phyloP scores from a whole-genome alignment of 2,797 vertebrate species.

The Lepilemur ruficaudatus region DNA sequence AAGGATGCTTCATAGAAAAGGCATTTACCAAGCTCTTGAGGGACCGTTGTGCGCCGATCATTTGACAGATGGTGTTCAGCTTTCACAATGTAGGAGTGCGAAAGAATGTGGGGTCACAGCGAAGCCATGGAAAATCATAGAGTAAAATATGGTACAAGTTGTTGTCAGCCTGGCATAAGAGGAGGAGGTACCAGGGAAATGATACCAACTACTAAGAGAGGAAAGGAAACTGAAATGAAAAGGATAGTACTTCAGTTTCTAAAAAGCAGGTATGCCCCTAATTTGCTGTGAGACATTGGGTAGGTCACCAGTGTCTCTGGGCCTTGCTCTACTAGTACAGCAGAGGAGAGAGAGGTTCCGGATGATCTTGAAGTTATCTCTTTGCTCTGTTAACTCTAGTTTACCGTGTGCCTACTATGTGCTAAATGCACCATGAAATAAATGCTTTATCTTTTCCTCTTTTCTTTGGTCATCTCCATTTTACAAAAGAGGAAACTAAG shows the following conservation, averaged over 20 bases:
- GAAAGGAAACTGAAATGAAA: conserved; percentile 37
- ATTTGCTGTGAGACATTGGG: background rate
- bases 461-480: background rate
- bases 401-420: background rate
- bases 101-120: conserved; percentile 55
- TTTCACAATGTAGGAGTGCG: conserved; percentile 53
- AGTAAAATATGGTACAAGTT: conserved; percentile 57
- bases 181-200: conserved; percentile 20
- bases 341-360: background rate
- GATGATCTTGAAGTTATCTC: background rate
- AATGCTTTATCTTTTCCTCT: background rate
- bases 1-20: conserved; percentile 57
- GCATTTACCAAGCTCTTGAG: conserved; percentile 62
- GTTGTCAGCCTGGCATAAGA: conserved; percentile 33
- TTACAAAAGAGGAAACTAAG: conserved; percentile 9
- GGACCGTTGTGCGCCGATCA: conserved; percentile 25
- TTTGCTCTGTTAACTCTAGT: background rate
- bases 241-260: background rate
- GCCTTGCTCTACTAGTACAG: background rate
- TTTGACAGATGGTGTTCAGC: conserved; percentile 63
- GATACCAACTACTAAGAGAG: background rate
- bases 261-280: background rate
- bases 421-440: background rate
- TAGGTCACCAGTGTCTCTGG: background rate
- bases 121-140: conserved; percentile 44